A percentile compares a stretch with the other conserved stretches of the same genome.
phyloP scores from a whole-genome alignment of 2,113 vertebrate genomes.

The Mesitornis unicolor region DNA sequence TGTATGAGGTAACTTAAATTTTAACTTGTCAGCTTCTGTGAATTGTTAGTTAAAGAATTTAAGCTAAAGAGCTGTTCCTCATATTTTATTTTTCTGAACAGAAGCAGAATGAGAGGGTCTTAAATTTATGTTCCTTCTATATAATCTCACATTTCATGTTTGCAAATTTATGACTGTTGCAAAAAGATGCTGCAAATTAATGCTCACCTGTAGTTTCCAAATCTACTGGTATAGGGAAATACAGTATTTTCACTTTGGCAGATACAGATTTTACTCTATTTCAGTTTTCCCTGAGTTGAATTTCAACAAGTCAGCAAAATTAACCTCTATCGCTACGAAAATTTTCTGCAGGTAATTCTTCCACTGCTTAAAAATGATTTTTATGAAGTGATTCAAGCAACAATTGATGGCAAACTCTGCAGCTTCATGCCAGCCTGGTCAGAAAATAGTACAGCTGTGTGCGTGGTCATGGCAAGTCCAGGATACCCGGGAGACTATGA shows the following conservation, averaged over 20 bases:
- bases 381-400: slow-evolving; percentile 81
- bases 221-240: not conserved
- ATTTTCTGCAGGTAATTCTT: slow-evolving; percentile 77
- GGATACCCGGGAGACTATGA: slow-evolving; percentile 80
- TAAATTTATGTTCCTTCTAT: not conserved
- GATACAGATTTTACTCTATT: not conserved
- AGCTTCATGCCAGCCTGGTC: slow-evolving; percentile 77
- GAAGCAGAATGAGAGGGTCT: not conserved
- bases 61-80: not conserved
- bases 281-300: not conserved
- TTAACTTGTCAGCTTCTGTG: not conserved
- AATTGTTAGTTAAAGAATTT: not conserved
- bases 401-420: slow-evolving; percentile 76
- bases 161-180: not conserved
- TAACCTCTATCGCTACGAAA: not conserved
- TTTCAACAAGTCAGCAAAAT: not conserved
- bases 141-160: not conserved
- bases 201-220: not conserved
- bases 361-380: slow-evolving; percentile 84
- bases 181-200: not conserved
- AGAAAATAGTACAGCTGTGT: slow-evolving; percentile 77
- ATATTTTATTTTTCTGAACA: not conserved
- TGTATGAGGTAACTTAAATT: not conserved
- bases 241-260: not conserved
- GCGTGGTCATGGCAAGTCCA: slow-evolving; percentile 85